Percentiles rank a stretch among this genome's conserved stretches.
Evolutionary conservation across 92 coral and sea anemone species (phyloP).

Genomic region (Porites rus): DNA sequence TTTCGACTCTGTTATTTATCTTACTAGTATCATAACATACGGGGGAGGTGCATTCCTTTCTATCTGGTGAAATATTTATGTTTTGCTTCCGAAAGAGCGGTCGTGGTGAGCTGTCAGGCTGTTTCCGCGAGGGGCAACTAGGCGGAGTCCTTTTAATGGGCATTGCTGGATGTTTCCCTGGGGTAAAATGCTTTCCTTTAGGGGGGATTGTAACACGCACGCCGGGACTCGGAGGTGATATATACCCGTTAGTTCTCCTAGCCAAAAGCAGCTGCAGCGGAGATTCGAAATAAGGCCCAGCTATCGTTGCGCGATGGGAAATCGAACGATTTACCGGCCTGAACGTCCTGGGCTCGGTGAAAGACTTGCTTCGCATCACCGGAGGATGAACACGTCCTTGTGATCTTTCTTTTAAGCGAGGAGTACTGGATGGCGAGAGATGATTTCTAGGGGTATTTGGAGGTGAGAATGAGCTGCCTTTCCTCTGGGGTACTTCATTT

Average conservation of each 20-base stretch:
- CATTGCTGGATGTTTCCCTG: constrained; percentile 21
- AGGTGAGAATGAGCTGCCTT: constrained; percentile 32
- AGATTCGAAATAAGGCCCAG: constrained; percentile 39
- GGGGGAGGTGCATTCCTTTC: constrained; percentile 54
- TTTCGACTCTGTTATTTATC: constrained; percentile 27
- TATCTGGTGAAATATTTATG: not conserved
- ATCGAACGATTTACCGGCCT: constrained; percentile 22
- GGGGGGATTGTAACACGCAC: constrained; percentile 36
- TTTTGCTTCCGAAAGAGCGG: not conserved
- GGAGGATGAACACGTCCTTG: not conserved
- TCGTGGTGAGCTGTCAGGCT: not conserved
- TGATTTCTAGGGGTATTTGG: constrained; percentile 15
- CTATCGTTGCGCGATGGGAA: constrained; percentile 25
- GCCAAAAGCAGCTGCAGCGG: constrained; percentile 67
- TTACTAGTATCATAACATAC: constrained; percentile 62
- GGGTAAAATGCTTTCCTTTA: constrained; percentile 28
- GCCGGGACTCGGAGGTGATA: constrained; percentile 24
- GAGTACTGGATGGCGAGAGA: not conserved
- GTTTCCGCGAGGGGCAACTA: constrained; percentile 16
- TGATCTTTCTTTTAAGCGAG: constrained; percentile 12
- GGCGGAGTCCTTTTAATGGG: constrained; percentile 29
- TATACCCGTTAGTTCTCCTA: constrained; percentile 47
- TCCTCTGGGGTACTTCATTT: constrained; percentile 21
- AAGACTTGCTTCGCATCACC: constrained; percentile 38
- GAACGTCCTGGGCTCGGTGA: constrained; percentile 34